phyloP scores from a whole-genome alignment of 1,140 invertebrate species.

The Drusus annulatus region DNA sequence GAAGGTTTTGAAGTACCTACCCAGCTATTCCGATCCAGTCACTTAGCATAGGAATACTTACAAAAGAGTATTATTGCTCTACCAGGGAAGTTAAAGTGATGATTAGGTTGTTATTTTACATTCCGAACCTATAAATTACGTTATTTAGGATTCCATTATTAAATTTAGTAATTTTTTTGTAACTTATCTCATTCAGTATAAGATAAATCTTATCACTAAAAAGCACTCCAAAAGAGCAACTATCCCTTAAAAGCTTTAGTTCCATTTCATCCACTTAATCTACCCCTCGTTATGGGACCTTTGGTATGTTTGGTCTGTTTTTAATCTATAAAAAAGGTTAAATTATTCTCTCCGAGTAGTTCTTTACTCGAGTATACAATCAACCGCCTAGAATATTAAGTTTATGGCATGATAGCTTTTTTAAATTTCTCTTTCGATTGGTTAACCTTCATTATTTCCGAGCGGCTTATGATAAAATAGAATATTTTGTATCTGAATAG shows the following conservation, averaged over 20 bases:
- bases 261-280: not conserved
- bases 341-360: not conserved
- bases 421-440: not conserved
- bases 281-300: not conserved
- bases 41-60: no score
- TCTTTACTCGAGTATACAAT: not conserved
- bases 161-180: no score
- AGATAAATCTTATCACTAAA: not conserved
- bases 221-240: not conserved
- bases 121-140: no score
- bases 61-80: no score
- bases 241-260: not conserved
- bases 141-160: no score
- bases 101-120: no score
- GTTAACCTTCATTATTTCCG: not conserved
- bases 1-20: no score
- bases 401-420: not conserved
- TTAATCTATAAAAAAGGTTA: not conserved
- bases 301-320: not conserved
- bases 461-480: conserved; percentile 1
- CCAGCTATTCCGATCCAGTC: no score
- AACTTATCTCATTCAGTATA: no score
- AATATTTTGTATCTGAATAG: not conserved
- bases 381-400: conserved; percentile 1
- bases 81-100: no score